phyloP scores from a whole-genome alignment of 2,113 vertebrate species.

The Micromys minutus region DNA sequence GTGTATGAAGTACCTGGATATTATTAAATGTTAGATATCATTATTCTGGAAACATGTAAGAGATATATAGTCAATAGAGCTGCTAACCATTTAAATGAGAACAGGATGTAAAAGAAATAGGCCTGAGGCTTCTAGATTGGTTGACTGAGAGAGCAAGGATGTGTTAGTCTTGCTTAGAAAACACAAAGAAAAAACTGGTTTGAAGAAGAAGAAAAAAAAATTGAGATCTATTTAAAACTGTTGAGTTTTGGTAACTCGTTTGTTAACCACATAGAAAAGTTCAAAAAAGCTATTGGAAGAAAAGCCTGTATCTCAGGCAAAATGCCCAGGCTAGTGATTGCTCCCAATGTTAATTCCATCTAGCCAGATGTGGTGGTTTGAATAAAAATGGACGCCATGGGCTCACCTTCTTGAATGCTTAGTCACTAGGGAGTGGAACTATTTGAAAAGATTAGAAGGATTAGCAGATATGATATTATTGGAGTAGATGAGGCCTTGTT shows the following conservation, averaged over 20 bases:
- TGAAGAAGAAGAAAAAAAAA: not conserved
- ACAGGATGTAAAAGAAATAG: not conserved
- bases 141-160: not conserved
- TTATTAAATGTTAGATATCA: not conserved
- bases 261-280: not conserved
- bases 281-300: constrained; percentile 7
- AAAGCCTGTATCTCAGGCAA: not conserved
- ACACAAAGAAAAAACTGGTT: not conserved
- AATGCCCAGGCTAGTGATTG: not conserved
- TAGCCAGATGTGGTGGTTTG: too few relatives aligned
- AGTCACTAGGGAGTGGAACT: not conserved
- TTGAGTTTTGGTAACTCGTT: not conserved
- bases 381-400: not conserved
- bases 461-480: not conserved
- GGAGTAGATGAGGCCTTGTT: not conserved
- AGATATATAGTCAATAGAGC: not conserved
- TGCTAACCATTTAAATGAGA: not conserved
- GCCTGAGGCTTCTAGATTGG: not conserved
- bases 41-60: not conserved
- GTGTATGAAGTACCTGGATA: not conserved
- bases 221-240: not conserved
- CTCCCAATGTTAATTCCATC: not conserved
- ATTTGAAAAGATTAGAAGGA: not conserved
- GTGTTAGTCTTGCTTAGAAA: not conserved
- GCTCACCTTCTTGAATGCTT: not conserved